Evolutionary conservation across 2,113 vertebrate genomes (phyloP).

Genomic region (Natator depressus): DNA sequence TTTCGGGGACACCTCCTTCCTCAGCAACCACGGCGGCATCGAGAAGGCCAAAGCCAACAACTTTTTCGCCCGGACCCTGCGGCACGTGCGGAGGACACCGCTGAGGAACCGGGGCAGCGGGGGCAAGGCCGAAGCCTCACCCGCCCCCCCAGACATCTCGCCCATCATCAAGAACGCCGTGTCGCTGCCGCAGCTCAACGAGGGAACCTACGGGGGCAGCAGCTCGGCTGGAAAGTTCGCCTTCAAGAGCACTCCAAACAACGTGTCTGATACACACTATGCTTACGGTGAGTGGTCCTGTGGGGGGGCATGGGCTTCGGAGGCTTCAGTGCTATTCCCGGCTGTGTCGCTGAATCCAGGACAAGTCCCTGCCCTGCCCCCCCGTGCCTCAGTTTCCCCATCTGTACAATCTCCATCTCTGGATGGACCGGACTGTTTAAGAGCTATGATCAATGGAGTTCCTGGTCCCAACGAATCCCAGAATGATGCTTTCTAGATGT

Average conservation of each 20-base stretch:
- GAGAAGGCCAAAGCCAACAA: slow-evolving; percentile 76
- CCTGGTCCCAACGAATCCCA: rapidly evolving
- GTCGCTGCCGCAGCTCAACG: slow-evolving; percentile 90
- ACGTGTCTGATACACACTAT: slow-evolving; percentile 80
- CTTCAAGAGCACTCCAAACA: slow-evolving; percentile 82
- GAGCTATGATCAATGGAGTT: background rate
- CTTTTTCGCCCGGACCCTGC: slow-evolving; percentile 88
- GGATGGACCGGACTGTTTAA: background rate
- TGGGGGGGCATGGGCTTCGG: rapidly evolving
- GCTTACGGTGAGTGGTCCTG: slow-evolving; percentile 84
- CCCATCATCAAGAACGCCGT: slow-evolving; percentile 97
- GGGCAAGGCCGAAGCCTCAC: slow-evolving; percentile 74
- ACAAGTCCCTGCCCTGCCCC: background rate
- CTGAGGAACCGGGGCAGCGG: slow-evolving; percentile 67
- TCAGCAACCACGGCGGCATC: slow-evolving; percentile 88
- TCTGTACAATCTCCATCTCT: background rate
- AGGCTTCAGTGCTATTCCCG: background rate
- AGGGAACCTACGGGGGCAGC: slow-evolving; percentile 72
- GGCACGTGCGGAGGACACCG: slow-evolving; percentile 82
- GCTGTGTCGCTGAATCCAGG: background rate
- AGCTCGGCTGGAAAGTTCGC: slow-evolving; percentile 76
- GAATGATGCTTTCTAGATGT: background rate
- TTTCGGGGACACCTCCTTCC: slow-evolving; percentile 97
- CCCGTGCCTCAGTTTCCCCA: background rate
- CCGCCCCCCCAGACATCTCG: slow-evolving; percentile 85